Percentiles rank a stretch among this genome's conserved stretches.
Evolutionary conservation across 2,113 vertebrate genomes (phyloP).

Genomic region (Chaetorhynchus papuensis): DNA sequence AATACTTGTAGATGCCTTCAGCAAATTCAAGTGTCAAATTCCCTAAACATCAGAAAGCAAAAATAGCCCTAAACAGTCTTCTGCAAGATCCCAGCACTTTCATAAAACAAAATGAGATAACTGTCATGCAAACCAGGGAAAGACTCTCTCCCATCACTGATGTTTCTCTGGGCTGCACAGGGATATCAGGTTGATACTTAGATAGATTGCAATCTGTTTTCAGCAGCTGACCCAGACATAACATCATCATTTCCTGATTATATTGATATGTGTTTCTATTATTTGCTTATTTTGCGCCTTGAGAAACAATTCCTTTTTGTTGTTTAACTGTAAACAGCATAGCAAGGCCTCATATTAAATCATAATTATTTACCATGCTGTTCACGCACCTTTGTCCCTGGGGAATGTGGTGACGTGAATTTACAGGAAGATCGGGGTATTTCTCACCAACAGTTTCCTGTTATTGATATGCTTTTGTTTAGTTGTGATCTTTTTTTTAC

Average conservation of each 20-base stretch:
- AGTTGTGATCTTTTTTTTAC: conserved; percentile 81
- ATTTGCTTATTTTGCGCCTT: conserved; percentile 77
- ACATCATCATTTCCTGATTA: conserved; percentile 86
- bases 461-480: conserved; percentile 98
- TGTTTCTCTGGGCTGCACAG: not conserved
- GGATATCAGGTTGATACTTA: conserved; percentile 55
- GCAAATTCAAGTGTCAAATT: not conserved
- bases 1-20: not conserved
- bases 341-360: conserved; percentile 88
- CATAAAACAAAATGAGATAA: not conserved
- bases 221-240: conserved; percentile 79
- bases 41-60: not conserved
- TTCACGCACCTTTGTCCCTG: conserved; percentile 93
- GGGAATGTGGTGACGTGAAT: conserved; percentile 92
- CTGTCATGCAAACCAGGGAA: not conserved
- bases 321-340: conserved; percentile 84
- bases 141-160: not conserved
- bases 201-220: conserved; percentile 77
- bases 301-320: conserved; percentile 90
- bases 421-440: conserved; percentile 94
- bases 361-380: conserved; percentile 91
- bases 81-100: not conserved
- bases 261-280: conserved; percentile 80
- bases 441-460: conserved; percentile 99
- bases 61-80: not conserved